Evolutionary conservation across 2,113 vertebrate genomes (phyloP).

Genomic region (Cranoglanis bouderius): DNA sequence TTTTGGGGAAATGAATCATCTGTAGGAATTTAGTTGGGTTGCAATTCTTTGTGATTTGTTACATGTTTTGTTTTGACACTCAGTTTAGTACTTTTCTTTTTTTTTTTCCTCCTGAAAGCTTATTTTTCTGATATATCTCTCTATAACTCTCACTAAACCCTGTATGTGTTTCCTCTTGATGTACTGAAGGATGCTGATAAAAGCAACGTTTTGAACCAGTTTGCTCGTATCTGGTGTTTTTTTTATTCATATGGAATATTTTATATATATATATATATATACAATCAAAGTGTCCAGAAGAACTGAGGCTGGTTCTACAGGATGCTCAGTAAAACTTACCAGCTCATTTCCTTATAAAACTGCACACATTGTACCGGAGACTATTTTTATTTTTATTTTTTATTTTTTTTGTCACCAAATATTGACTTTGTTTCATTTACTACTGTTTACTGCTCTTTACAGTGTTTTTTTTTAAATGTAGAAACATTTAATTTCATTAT

Average conservation of each 20-base stretch:
- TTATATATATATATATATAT: too few relatives aligned
- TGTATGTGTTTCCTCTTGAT: constrained; percentile 24
- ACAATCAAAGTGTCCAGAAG: too few relatives aligned
- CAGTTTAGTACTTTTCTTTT: background rate
- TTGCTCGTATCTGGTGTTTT: background rate
- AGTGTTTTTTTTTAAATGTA: too few relatives aligned
- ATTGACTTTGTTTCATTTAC: too few relatives aligned
- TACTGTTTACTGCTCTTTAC: too few relatives aligned
- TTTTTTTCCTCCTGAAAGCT: background rate
- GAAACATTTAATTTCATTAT: too few relatives aligned
- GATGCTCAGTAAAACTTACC: too few relatives aligned
- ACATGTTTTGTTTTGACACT: background rate
- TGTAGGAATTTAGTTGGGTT: background rate
- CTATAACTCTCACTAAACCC: constrained; percentile 3
- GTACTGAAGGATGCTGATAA: background rate
- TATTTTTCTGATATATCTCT: background rate
- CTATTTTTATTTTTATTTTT: too few relatives aligned
- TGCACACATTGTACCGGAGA: too few relatives aligned
- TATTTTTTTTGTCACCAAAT: too few relatives aligned
- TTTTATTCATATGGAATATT: background rate
- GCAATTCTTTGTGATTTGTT: background rate
- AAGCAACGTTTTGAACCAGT: constrained; percentile 4
- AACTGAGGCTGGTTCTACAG: too few relatives aligned
- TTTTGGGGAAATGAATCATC: background rate
- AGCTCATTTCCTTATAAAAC: too few relatives aligned